Conservation (phyloP, 2,113 vertebrate genomes). For the Megalops atlanticus region DNA sequence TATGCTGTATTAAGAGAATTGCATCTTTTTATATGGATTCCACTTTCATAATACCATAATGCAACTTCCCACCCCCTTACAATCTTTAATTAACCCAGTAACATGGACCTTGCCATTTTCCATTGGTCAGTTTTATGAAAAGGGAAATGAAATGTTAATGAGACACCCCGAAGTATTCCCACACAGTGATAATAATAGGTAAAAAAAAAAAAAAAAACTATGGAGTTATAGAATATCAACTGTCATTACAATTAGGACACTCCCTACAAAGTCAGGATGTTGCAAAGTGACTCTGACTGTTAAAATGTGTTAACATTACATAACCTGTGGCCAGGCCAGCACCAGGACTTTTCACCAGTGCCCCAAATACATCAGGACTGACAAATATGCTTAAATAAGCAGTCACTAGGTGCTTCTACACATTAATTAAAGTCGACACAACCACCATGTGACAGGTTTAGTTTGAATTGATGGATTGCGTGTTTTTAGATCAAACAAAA, state of each 20-base stretch:
- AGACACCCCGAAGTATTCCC: no score
- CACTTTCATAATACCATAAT: no score
- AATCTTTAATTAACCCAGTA: no score
- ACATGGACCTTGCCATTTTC: no score
- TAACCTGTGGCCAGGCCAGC: neutral
- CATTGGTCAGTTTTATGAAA: no score
- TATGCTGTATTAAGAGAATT: neutral
- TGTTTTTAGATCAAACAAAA: neutral
- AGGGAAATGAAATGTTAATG: no score
- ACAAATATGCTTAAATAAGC: slow-evolving; percentile 20
- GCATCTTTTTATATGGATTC: no score
- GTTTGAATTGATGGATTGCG: neutral
- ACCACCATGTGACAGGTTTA: slow-evolving; percentile 13
- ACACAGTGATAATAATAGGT: no score
- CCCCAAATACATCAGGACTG: slow-evolving; percentile 26
- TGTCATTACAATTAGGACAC: neutral
- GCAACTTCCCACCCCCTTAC: no score
- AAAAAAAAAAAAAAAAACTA: neutral
- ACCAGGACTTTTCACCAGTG: neutral
- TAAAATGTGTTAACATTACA: neutral
- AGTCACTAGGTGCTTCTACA: neutral
- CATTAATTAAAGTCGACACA: slow-evolving; percentile 28
- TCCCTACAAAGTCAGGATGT: neutral
- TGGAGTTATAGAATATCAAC: neutral
- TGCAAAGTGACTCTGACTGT: neutral